Percentiles rank a stretch among this genome's conserved stretches.
These are phyloP conservation scores for Oncorhynchus tshawytscha DNA, from an alignment of 2,113 vertebrate species.

Conservation along the genomic window DNA sequence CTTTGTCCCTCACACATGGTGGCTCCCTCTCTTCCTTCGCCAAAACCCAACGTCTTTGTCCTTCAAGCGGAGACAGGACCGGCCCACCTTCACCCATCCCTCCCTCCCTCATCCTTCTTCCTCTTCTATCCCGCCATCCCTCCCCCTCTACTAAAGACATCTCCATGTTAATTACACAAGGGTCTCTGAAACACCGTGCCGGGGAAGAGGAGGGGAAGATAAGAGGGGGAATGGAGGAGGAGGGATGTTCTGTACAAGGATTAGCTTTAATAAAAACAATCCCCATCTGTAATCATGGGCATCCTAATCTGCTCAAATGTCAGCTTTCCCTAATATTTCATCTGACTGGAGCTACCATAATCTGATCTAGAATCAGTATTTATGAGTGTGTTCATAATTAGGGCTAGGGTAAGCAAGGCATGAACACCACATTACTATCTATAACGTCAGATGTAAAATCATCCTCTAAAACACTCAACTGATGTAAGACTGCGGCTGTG, in stretches of 20 bases:
- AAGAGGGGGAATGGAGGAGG: too few species aligned
- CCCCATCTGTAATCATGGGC: slow-evolving; percentile 6
- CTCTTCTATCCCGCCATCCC: background rate
- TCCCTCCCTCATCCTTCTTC: background rate
- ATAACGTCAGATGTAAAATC: too few species aligned
- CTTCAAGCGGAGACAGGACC: slow-evolving; percentile 8
- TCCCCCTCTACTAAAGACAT: background rate
- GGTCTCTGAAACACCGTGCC: slow-evolving; percentile 8
- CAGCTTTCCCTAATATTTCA: background rate
- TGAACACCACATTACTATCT: too few species aligned
- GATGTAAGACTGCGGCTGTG: too few species aligned
- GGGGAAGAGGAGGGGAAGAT: background rate
- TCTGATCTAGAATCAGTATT: background rate
- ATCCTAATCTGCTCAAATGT: background rate
- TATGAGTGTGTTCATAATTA: background rate
- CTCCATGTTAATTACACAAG: slow-evolving; percentile 9
- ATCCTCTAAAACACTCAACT: too few species aligned
- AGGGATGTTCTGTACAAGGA: background rate
- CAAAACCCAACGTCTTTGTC: slow-evolving; percentile 37
- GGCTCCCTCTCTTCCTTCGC: slow-evolving; percentile 18
- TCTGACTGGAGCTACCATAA: background rate
- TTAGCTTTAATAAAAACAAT: background rate
- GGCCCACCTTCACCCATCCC: background rate
- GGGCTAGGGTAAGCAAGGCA: too few species aligned
- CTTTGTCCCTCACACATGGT: slow-evolving; percentile 45